Evolutionary conservation across 2,113 vertebrate genomes (phyloP).

Genomic region (Coreoperca whiteheadi): DNA sequence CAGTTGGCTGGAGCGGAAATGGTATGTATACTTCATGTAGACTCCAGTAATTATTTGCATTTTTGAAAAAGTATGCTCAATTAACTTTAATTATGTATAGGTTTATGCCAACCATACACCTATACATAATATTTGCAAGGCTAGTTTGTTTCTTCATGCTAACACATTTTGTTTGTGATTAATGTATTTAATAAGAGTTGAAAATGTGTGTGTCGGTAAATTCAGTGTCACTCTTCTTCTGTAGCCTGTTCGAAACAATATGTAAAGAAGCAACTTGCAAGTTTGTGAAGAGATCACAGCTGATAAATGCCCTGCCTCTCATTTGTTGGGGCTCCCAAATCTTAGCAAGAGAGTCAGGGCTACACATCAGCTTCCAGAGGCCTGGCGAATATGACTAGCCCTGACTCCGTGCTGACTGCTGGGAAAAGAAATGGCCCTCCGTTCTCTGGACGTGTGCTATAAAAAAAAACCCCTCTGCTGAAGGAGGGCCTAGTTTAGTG

Average conservation of each 20-base stretch:
- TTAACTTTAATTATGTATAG: not conserved
- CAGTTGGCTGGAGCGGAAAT: not conserved
- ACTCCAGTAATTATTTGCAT: not conserved
- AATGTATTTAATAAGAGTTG: not conserved
- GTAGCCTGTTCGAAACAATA: too few relatives aligned
- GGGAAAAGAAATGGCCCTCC: not conserved
- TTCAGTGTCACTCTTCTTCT: too few relatives aligned
- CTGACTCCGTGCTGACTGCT: not conserved
- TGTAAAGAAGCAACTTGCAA: not conserved
- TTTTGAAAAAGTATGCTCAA: not conserved
- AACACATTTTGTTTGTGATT: not conserved
- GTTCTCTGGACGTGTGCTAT: not conserved
- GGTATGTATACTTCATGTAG: not conserved
- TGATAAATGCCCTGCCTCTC: not conserved
- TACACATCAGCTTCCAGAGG: not conserved
- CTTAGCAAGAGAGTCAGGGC: not conserved
- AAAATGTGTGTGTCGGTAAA: not conserved
- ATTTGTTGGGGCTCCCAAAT: not conserved
- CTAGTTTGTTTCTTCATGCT: not conserved
- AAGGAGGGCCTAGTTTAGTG: not conserved
- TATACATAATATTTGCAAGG: not conserved
- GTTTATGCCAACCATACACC: too few relatives aligned
- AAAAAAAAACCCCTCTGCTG: not conserved
- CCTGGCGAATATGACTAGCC: not conserved
- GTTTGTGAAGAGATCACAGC: not conserved